Conservation (phyloP, 2,113 vertebrate species). For the Aramus guarauna region DNA sequence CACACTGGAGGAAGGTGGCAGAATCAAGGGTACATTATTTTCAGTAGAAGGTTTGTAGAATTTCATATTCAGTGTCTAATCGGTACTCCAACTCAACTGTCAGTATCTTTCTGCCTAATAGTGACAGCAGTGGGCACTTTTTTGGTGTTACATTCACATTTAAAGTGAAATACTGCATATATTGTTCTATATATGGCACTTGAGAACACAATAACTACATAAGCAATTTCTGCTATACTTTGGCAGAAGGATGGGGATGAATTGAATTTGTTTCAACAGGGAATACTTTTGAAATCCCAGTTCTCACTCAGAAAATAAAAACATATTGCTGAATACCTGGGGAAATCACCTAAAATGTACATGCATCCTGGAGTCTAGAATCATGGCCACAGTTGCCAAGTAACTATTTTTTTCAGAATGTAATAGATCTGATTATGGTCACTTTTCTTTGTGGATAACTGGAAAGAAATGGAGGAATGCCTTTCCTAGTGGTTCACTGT, state of each 20-base stretch:
- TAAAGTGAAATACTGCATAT: background rate
- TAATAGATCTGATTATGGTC: background rate
- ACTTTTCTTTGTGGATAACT: background rate
- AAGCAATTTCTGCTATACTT: background rate
- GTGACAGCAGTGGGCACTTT: background rate
- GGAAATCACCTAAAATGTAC: background rate
- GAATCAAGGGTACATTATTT: background rate
- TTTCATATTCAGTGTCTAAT: background rate
- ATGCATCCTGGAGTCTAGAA: background rate
- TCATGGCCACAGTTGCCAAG: background rate
- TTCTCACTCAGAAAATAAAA: conserved; percentile 8
- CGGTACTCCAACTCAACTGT: background rate
- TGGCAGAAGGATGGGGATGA: background rate
- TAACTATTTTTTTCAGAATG: background rate
- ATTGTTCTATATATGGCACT: background rate
- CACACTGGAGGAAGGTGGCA: background rate
- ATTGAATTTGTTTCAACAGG: background rate
- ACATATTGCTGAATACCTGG: background rate
- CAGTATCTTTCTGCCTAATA: background rate
- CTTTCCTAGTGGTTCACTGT: background rate
- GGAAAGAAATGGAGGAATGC: background rate
- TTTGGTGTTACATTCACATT: background rate
- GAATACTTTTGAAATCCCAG: background rate
- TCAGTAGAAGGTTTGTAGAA: background rate
- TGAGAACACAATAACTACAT: background rate